These are phyloP conservation scores for Synanthedon tipuliformis DNA, from an alignment of 2,888 invertebrate species.

Conservation along the genomic window DNA sequence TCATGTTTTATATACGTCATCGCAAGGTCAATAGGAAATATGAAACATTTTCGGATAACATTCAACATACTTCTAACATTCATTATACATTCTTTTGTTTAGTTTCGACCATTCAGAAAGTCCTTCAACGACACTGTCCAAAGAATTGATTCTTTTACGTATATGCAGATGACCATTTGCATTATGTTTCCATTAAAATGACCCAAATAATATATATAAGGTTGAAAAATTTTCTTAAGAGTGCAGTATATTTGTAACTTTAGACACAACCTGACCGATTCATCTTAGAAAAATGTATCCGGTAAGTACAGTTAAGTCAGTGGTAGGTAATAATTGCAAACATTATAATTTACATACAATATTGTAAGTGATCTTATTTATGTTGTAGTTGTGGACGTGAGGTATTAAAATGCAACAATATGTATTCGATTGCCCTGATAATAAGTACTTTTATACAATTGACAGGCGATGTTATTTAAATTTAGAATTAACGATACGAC, in stretches of 20 bases:
- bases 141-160: constrained; percentile 35
- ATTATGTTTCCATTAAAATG: constrained; percentile 28
- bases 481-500: too few species aligned
- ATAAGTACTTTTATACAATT: constrained; percentile 3
- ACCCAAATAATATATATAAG: constrained; percentile 42
- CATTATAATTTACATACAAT: background rate
- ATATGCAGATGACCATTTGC: constrained; percentile 33
- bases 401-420: background rate
- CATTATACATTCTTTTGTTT: constrained; percentile 62
- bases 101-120: constrained; percentile 32
- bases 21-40: constrained; percentile 16
- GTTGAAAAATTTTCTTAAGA: constrained; percentile 21
- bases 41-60: constrained; percentile 9
- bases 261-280: constrained; percentile 14
- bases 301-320: background rate
- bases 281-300: constrained; percentile 6
- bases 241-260: constrained; percentile 25
- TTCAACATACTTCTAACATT: constrained; percentile 13
- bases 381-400: background rate
- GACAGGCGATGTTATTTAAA: constrained; percentile 20
- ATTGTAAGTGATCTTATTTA: constrained; percentile 6
- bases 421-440: too few species aligned
- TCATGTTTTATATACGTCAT: too few species aligned
- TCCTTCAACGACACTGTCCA: constrained; percentile 43
- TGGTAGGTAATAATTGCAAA: background rate